phyloP scores from a whole-genome alignment of 2,113 vertebrate genomes.

The human (Homo sapiens) region DNA sequence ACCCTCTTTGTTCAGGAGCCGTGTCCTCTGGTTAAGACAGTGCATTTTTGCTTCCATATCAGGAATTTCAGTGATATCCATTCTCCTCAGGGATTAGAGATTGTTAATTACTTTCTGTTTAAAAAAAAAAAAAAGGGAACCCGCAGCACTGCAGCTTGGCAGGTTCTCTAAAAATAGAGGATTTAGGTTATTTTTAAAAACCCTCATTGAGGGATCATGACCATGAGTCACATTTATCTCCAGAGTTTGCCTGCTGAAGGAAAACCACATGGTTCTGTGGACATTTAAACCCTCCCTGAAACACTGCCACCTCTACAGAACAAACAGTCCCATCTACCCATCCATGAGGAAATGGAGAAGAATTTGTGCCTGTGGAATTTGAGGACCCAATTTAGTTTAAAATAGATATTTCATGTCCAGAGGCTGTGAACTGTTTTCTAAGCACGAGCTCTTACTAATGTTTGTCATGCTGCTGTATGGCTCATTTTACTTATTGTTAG shows the following conservation, averaged over 20 bases:
- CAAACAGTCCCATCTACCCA: not conserved
- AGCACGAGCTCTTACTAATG: not conserved
- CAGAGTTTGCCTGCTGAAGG: slow-evolving; percentile 4
- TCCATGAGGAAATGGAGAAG: not conserved
- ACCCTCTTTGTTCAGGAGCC: not conserved
- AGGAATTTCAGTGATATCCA: not conserved
- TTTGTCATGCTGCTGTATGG: not conserved
- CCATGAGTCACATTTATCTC: not conserved
- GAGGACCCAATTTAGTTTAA: not conserved
- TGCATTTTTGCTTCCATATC: not conserved
- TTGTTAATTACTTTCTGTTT: not conserved
- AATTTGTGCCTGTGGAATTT: not conserved
- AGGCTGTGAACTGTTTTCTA: not conserved
- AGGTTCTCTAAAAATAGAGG: slow-evolving; percentile 62
- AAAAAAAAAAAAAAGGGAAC: not conserved
- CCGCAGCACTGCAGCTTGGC: not conserved
- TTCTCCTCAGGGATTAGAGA: slow-evolving; percentile 17
- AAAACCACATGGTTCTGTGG: not conserved
- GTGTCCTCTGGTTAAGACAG: not conserved
- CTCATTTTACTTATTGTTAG: not conserved
- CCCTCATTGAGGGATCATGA: slow-evolving; percentile 25
- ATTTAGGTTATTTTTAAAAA: slow-evolving; percentile 67
- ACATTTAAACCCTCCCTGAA: not conserved
- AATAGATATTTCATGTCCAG: not conserved
- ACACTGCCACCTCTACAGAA: not conserved